Percentiles rank a stretch among this genome's conserved stretches.
These are phyloP conservation scores for Lasiommata megera DNA, from an alignment of 2,888 invertebrate genomes.

Conservation along the genomic window DNA sequence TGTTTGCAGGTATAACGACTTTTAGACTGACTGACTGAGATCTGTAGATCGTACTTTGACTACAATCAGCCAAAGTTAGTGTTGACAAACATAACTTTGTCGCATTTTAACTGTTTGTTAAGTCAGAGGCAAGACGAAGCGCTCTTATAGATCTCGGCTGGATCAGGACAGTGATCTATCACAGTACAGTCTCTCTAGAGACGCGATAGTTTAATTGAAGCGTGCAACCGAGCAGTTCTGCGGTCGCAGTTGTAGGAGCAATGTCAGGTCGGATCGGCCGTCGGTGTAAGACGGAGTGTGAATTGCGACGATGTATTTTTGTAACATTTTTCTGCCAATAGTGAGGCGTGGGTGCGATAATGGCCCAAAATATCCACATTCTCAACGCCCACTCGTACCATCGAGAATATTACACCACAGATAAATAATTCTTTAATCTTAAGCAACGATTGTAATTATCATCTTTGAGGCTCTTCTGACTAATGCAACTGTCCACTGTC, in stretches of 20 bases:
- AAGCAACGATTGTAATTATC: conserved; percentile 31
- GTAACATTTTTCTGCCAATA: conserved; percentile 72
- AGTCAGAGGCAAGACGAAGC: too few relatives aligned
- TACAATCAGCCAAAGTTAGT: too few relatives aligned
- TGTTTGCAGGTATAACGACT: too few relatives aligned
- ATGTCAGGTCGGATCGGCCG: conserved; percentile 50
- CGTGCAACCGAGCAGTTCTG: not conserved
- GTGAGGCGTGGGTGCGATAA: conserved; percentile 68
- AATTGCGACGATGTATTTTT: conserved; percentile 67
- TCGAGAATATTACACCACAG: conserved; percentile 61
- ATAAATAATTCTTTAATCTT: conserved; percentile 55
- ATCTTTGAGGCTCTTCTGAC: too few relatives aligned
- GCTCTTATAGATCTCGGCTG: too few relatives aligned
- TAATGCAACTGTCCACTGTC: too few relatives aligned
- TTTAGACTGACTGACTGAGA: too few relatives aligned
- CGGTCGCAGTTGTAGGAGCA: conserved; percentile 36
- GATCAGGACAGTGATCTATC: too few relatives aligned
- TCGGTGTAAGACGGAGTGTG: conserved; percentile 49
- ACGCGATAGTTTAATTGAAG: conserved; percentile 16
- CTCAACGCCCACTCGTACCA: conserved; percentile 61
- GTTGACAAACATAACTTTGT: too few relatives aligned
- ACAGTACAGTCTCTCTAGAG: too few relatives aligned
- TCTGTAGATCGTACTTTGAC: too few relatives aligned
- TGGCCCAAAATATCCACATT: conserved; percentile 70
- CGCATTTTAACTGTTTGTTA: too few relatives aligned